Evolutionary conservation across 2,113 vertebrate species (phyloP).

Genomic region (Furnarius figulus): DNA sequence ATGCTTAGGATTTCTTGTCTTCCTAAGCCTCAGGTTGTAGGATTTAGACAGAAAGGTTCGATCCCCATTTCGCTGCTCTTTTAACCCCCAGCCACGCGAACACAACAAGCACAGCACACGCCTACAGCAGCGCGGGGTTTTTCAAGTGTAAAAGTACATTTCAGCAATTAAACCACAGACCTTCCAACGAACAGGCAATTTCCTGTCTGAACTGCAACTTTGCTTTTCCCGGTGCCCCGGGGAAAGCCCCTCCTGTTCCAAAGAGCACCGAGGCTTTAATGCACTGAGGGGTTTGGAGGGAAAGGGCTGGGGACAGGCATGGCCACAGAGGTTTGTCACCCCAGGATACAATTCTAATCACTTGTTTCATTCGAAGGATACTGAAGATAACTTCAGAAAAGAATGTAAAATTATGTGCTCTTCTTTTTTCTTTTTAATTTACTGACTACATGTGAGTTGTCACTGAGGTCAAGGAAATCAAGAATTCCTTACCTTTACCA

Average conservation of each 20-base stretch:
- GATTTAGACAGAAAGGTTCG: neutral
- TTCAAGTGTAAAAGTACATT: neutral
- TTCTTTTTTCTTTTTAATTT: neutral
- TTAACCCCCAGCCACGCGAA: accelerated
- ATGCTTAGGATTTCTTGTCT: neutral
- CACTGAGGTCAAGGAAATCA: neutral
- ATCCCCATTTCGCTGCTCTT: neutral
- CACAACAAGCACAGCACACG: accelerated
- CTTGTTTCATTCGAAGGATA: neutral
- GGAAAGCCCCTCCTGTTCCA: neutral
- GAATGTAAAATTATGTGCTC: neutral
- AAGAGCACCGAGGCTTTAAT: neutral
- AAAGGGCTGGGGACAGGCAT: accelerated
- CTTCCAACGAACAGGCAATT: neutral
- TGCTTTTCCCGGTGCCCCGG: accelerated
- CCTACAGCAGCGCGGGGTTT: neutral
- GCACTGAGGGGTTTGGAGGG: neutral
- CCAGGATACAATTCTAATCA: neutral
- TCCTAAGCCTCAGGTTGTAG: neutral
- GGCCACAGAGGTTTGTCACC: neutral
- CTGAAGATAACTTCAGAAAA: neutral
- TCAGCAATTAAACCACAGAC: neutral
- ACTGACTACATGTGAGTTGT: neutral
- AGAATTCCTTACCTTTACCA: neutral
- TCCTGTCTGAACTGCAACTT: neutral